Evolutionary conservation across 2,888 invertebrate genomes (phyloP).

Genomic region (Galerucella nymphaeae): DNA sequence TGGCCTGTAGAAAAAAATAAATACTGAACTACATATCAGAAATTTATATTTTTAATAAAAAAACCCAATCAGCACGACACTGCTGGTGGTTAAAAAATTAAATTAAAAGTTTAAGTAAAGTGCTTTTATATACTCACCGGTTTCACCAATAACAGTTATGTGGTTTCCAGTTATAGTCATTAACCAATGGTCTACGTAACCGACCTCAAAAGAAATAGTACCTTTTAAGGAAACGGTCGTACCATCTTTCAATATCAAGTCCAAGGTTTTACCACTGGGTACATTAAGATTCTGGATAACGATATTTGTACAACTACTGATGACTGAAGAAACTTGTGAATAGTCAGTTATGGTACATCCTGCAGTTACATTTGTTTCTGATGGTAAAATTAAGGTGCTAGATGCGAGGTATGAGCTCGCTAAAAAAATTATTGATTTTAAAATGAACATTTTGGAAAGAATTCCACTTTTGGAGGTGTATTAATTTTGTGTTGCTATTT

Average conservation of each 20-base stretch:
- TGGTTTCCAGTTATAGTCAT: constrained; percentile 19
- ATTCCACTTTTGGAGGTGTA: background rate
- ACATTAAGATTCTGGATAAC: constrained; percentile 26
- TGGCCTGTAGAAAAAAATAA: constrained; percentile 11
- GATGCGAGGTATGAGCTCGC: background rate
- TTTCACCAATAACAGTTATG: constrained; percentile 14
- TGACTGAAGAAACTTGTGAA: constrained; percentile 22
- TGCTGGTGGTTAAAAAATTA: no score
- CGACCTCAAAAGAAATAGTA: constrained; percentile 31
- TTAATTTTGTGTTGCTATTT: no score
- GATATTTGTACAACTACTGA: constrained; percentile 31
- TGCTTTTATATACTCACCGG: constrained; percentile 5
- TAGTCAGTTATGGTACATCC: constrained; percentile 23
- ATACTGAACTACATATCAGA: no score
- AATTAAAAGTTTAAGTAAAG: background rate
- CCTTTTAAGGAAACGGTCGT: constrained; percentile 28
- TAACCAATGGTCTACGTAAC: constrained; percentile 29
- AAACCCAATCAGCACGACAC: background rate
- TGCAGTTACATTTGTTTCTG: constrained; percentile 12
- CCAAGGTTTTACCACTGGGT: constrained; percentile 29
- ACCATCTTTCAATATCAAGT: constrained; percentile 28
- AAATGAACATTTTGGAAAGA: background rate
- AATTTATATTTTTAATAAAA: background rate
- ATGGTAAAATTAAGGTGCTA: background rate
- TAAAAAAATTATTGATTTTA: background rate